Percentiles rank a stretch among this genome's conserved stretches.
phyloP scores from a whole-genome alignment of 1,140 invertebrate genomes.

The Temnothorax curvispinosus region DNA sequence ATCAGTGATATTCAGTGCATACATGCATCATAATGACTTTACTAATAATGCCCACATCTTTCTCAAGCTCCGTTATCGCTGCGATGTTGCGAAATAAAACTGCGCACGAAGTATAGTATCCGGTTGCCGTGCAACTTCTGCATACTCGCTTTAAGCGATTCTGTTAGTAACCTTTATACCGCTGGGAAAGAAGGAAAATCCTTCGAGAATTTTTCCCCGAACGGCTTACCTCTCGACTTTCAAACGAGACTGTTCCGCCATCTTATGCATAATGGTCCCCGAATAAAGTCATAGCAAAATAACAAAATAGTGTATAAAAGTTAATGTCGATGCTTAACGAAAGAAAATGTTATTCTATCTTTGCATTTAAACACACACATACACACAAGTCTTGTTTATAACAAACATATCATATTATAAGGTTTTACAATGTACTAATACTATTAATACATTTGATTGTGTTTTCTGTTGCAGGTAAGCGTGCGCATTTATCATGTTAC shows the following conservation, averaged over 20 bases:
- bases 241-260: slow-evolving; percentile 39
- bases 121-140: slow-evolving; percentile 56
- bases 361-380: not conserved
- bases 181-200: slow-evolving; percentile 52
- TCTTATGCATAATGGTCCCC: slow-evolving; percentile 23
- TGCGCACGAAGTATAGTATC: slow-evolving; percentile 21
- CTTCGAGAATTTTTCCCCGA: slow-evolving; percentile 47
- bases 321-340: not conserved
- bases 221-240: slow-evolving; percentile 53
- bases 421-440: not conserved
- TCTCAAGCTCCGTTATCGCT: not conserved
- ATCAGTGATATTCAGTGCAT: not conserved
- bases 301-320: slow-evolving; percentile 18
- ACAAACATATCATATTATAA: not conserved
- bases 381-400: not conserved
- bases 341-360: not conserved
- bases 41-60: slow-evolving; percentile 13
- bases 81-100: slow-evolving; percentile 28
- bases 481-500: not conserved
- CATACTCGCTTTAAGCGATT: slow-evolving; percentile 62
- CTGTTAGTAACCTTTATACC: slow-evolving; percentile 72
- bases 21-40: not conserved
- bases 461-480: slow-evolving; percentile 70
- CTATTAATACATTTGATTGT: not conserved
- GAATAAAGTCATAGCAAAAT: slow-evolving; percentile 23